These are phyloP conservation scores for Cheilosia variabilis DNA, from an alignment of 2,888 invertebrate genomes.

Conservation along the genomic window DNA sequence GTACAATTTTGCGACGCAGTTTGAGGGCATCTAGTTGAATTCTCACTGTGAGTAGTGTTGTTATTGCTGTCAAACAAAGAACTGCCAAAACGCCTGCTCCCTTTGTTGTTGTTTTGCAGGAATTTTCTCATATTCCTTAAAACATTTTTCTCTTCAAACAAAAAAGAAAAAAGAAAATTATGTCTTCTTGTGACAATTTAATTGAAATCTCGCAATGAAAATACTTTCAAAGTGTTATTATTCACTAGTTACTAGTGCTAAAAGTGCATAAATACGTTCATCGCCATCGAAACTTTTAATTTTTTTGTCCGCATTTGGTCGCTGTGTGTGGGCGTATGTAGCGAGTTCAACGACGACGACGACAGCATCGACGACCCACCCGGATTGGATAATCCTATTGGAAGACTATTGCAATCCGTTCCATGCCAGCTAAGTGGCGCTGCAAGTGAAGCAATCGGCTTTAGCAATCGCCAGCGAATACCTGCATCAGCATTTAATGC, in stretches of 20 bases:
- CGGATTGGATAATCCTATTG: conserved; percentile 58
- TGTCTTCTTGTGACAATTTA: not conserved
- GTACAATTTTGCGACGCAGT: not conserved
- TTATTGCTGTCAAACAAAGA: not conserved
- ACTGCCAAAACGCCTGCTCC: conserved; percentile 43
- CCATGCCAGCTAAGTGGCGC: conserved; percentile 36
- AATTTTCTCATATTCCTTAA: conserved; percentile 53
- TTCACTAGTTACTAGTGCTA: conserved; percentile 23
- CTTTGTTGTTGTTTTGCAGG: conserved; percentile 63
- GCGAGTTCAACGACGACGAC: conserved; percentile 76
- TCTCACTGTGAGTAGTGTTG: too few relatives aligned
- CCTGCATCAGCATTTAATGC: conserved; percentile 81
- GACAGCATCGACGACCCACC: conserved; percentile 18
- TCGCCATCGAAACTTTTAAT: conserved; percentile 71
- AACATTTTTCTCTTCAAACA: conserved; percentile 16
- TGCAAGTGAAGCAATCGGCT: conserved; percentile 32
- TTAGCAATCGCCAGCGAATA: conserved; percentile 78
- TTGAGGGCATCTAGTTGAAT: conserved; percentile 11
- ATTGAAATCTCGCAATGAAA: conserved; percentile 49
- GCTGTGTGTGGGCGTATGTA: conserved; percentile 73
- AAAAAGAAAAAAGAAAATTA: not conserved
- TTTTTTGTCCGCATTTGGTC: conserved; percentile 67
- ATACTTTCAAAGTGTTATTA: conserved; percentile 20
- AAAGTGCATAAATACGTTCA: conserved; percentile 34
- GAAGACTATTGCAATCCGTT: conserved; percentile 38